phyloP scores from a whole-genome alignment of 2,797 vertebrate genomes.

The Sebastes dallii region DNA sequence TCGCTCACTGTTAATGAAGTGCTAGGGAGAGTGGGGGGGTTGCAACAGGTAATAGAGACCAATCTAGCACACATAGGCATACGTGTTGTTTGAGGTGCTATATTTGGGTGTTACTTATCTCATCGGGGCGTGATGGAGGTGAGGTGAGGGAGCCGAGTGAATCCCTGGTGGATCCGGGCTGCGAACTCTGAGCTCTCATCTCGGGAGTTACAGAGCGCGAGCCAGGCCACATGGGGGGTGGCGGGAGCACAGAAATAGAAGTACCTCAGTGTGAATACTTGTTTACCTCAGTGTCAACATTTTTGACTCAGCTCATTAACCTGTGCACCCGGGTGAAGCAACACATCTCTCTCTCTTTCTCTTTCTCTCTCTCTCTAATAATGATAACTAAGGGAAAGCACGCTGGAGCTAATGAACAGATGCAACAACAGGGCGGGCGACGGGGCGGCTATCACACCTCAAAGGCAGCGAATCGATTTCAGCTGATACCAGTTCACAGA shows the following conservation, averaged over 20 bases:
- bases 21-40: constrained; percentile 54
- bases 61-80: constrained; percentile 56
- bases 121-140: constrained; percentile 62
- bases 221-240: constrained; percentile 31
- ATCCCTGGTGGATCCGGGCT: constrained; percentile 59
- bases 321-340: constrained; percentile 61
- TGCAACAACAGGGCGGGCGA: constrained; percentile 28
- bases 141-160: constrained; percentile 57
- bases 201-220: constrained; percentile 50
- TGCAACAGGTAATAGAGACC: constrained; percentile 63
- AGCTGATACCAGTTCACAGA: constrained; percentile 65
- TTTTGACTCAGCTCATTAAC: constrained; percentile 81
- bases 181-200: constrained; percentile 53
- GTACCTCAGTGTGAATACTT: constrained; percentile 62
- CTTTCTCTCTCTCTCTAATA: constrained; percentile 57
- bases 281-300: constrained; percentile 80
- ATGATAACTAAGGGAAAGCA: constrained; percentile 36
- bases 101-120: constrained; percentile 75
- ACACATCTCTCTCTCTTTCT: constrained; percentile 26
- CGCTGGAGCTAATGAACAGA: constrained; percentile 52
- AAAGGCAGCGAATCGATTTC: constrained; percentile 64
- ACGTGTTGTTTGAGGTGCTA: constrained; percentile 78
- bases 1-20: constrained; percentile 74
- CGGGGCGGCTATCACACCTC: constrained; percentile 52
- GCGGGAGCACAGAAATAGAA: constrained; percentile 61